Conservation (phyloP, 2,113 vertebrate genomes). For the Grallaria varia region DNA sequence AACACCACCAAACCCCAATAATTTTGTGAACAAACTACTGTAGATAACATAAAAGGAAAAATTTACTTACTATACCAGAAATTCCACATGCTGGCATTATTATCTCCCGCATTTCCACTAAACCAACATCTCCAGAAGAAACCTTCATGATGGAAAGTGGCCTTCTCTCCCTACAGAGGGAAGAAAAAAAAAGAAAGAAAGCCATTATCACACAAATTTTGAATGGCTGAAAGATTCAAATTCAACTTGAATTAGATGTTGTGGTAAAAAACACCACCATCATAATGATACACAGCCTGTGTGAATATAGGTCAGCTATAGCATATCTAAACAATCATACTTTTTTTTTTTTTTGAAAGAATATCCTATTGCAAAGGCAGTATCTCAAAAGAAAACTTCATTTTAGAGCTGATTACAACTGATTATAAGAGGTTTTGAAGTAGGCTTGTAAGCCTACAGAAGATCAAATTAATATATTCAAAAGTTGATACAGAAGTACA, state of each 20-base stretch:
- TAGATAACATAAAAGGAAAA: not conserved
- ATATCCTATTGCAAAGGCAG: not conserved
- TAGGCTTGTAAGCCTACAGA: not conserved
- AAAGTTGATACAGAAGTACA: not conserved
- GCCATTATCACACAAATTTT: not conserved
- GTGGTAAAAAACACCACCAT: not conserved
- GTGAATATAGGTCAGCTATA: not conserved
- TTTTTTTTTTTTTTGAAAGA: not conserved
- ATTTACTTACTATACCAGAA: constrained; percentile 92
- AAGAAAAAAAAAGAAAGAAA: not conserved
- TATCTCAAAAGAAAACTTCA: not conserved
- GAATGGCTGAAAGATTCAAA: not conserved
- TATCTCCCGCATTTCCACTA: constrained; percentile 66
- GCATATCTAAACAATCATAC: not conserved
- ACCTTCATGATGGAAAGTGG: constrained; percentile 88
- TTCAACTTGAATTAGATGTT: not conserved
- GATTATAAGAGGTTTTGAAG: not conserved
- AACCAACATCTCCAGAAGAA: constrained; percentile 97
- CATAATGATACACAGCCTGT: not conserved
- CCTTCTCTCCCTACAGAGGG: constrained; percentile 55
- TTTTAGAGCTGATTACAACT: not conserved
- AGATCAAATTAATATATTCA: not conserved
- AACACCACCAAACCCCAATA: not conserved
- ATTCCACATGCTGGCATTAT: constrained; percentile 77
- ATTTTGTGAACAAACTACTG: not conserved